Evolutionary conservation across 2,888 invertebrate species (phyloP).

Genomic region (Phoronis australis): DNA sequence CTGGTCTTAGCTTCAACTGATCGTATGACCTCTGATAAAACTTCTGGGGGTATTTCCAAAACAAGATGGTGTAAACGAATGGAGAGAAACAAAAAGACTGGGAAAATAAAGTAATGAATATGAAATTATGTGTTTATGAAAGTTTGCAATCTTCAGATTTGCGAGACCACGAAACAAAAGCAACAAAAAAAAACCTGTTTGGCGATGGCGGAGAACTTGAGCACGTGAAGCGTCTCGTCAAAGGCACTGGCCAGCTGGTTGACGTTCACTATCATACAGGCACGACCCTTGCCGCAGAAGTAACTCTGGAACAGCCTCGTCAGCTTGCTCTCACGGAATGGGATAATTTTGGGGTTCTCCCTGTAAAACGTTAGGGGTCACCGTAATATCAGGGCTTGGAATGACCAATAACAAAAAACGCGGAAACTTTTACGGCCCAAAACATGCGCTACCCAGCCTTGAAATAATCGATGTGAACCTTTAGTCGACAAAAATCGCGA

Average conservation of each 20-base stretch:
- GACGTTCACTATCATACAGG: slow-evolving; percentile 80
- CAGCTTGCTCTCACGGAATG: slow-evolving; percentile 79
- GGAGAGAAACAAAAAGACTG: no score
- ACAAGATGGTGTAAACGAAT: no score
- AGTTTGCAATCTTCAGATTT: neutral
- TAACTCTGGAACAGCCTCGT: slow-evolving; percentile 76
- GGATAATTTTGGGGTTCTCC: slow-evolving; percentile 54
- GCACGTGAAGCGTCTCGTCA: slow-evolving; percentile 76
- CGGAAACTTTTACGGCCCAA: no score
- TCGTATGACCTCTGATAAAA: no score
- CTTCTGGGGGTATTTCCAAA: no score
- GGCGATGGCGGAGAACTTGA: slow-evolving; percentile 75
- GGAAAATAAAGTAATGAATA: neutral
- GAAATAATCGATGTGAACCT: no score
- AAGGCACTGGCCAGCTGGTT: slow-evolving; percentile 69
- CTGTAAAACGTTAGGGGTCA: slow-evolving; percentile 19
- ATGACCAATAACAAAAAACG: no score
- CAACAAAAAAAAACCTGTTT: slow-evolving; percentile 41
- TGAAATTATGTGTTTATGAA: neutral
- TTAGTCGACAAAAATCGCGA: no score
- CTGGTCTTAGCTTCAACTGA: slow-evolving; percentile 2
- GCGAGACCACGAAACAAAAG: neutral
- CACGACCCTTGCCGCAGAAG: slow-evolving; percentile 66
- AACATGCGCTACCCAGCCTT: no score
- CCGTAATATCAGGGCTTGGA: no score